These are phyloP conservation scores for Ochotona princeps DNA, from an alignment of 2,113 vertebrate species.

Conservation along the genomic window DNA sequence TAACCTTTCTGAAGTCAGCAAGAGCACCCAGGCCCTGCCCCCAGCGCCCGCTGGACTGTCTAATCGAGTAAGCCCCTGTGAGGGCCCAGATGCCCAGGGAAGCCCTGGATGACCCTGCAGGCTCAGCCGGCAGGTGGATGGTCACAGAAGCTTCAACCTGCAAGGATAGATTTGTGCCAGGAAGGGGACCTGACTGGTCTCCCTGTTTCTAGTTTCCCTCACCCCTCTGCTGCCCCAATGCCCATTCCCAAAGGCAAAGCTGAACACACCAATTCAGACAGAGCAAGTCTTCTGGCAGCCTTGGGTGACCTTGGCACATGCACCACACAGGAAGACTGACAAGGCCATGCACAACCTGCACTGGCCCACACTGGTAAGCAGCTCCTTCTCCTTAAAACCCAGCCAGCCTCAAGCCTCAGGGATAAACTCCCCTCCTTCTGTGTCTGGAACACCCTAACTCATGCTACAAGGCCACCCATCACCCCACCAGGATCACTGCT, in stretches of 20 bases:
- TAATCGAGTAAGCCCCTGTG: not conserved
- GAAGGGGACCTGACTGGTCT: not conserved
- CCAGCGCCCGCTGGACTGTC: not conserved
- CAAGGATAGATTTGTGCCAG: not conserved
- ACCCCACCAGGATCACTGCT: too few species aligned
- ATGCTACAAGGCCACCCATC: not conserved
- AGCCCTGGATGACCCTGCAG: fast-evolving
- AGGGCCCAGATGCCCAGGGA: fast-evolving
- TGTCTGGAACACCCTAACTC: not conserved
- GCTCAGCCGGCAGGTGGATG: not conserved
- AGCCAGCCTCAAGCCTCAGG: not conserved
- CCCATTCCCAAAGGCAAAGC: not conserved
- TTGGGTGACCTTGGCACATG: not conserved
- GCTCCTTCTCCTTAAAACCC: not conserved
- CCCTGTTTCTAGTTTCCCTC: not conserved
- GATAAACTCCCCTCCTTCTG: not conserved
- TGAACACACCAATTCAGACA: not conserved
- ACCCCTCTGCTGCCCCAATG: not conserved
- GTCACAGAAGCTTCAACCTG: not conserved
- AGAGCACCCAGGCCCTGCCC: not conserved
- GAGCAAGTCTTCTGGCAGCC: not conserved
- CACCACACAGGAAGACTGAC: fast-evolving
- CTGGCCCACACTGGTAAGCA: not conserved
- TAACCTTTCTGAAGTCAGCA: conserved; percentile 46
- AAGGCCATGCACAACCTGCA: not conserved